These are phyloP conservation scores for Tonatia bakeri DNA, from an alignment of 2,113 vertebrate species.

Conservation along the genomic window DNA sequence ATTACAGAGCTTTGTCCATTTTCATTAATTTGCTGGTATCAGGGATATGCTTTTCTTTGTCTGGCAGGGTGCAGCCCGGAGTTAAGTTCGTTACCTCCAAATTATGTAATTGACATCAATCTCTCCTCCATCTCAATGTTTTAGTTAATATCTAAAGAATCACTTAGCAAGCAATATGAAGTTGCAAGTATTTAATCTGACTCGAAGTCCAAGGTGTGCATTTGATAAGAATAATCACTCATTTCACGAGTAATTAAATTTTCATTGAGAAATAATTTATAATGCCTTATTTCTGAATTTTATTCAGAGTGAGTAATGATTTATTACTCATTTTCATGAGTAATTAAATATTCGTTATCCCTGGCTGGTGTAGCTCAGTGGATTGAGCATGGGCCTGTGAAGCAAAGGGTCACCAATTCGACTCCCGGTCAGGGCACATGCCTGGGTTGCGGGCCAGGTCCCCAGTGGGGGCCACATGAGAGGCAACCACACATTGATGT, in stretches of 20 bases:
- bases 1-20: not conserved
- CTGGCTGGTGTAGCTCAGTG: too few species aligned
- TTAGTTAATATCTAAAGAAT: not conserved
- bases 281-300: not conserved
- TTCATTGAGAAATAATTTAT: not conserved
- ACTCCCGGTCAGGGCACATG: too few species aligned
- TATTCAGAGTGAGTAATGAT: not conserved
- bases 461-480: too few species aligned
- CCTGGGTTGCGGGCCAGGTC: too few species aligned
- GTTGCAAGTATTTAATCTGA: not conserved
- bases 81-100: not conserved
- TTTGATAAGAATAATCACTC: constrained; percentile 26
- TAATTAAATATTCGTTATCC: too few species aligned
- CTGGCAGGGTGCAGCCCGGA: not conserved
- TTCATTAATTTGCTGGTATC: not conserved
- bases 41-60: not conserved
- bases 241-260: not conserved
- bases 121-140: not conserved
- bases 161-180: constrained; percentile 12
- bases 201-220: not conserved
- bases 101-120: not conserved
- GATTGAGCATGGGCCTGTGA: too few species aligned
- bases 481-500: too few species aligned
- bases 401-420: too few species aligned
- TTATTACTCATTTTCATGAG: too few species aligned